Conservation (phyloP, 2,888 invertebrate genomes). For the Agriopis marginaria region DNA sequence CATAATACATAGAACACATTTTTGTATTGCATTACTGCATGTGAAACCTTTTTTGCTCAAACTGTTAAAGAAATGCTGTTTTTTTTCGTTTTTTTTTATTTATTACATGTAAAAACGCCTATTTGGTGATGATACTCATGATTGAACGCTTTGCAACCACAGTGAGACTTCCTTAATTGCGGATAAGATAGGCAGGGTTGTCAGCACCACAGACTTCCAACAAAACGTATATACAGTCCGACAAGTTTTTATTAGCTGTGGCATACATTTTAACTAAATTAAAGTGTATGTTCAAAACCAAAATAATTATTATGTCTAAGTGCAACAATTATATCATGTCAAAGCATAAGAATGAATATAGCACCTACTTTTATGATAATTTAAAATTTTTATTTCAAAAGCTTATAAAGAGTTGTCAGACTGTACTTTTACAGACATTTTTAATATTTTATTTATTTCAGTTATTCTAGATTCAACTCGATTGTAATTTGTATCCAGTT, state of each 20-base stretch:
- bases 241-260: slow-evolving; percentile 18
- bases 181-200: slow-evolving; percentile 3
- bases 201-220: slow-evolving; percentile 4
- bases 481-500: not conserved
- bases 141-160: not conserved
- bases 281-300: slow-evolving; percentile 1
- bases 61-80: no score
- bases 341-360: not conserved
- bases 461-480: not conserved
- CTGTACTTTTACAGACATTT: slow-evolving; percentile 19
- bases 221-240: slow-evolving; percentile 17
- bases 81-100: no score
- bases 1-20: no score
- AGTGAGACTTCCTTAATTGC: not conserved
- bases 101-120: no score
- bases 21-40: no score
- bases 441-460: no score
- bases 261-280: slow-evolving; percentile 5
- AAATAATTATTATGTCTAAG: not conserved
- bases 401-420: slow-evolving; percentile 10
- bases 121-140: no score
- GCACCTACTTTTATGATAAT: not conserved
- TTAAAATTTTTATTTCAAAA: not conserved
- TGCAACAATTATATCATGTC: not conserved
- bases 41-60: no score